Evolutionary conservation across 2,797 vertebrate species (phyloP), one percentile per base, ranked within the genome.

Genomic region (Silurus aristotelis): DNA sequence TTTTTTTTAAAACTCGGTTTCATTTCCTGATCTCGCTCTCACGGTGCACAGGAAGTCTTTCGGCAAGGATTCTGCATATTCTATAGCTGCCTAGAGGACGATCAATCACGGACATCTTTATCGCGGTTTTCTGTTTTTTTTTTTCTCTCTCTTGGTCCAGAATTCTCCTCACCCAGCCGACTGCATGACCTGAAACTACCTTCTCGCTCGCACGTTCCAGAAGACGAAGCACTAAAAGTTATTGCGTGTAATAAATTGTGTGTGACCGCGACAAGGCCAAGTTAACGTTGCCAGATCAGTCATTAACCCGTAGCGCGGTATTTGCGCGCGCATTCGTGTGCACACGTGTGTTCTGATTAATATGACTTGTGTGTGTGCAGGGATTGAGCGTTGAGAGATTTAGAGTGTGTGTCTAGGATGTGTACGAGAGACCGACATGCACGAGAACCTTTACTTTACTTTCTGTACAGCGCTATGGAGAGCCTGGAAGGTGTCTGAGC

Each of bases 51-150:
- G 66, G 77, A 85, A 85, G 56, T 80, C 67, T 71, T n/a, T 66
- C 15, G n/a, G 43, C 48, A 72, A 43, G 5, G 9, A 82, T 82
- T 80, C 67, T 58, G 81, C 66, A 78, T 87, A 73, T 75, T 88
- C 56, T 38, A 88, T 71, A 60, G 71, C 56, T 77, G 82, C 80
- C 80, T 25, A n/a, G 46, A 66, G 19, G 78, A 64, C 73, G 58
- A 83, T 87, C 83, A 79, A 80, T 86, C 67, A 87, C 83, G 25
- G 46, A 89, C 83, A 82, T 63, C 84, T 83, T 80, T 6, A 78
- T 73, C 68, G 22, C 72, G 5, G 55, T 73, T 48, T 27, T 20
- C 6, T 17, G 15, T 38, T 46, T 20, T 43, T 71, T 22, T 19
- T 68, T 64, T n/a, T n/a, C n/a, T 17, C 12, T 72, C 60, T 71